Conservation (phyloP, 2,797 vertebrate species). For the Manis pentadactyla region DNA sequence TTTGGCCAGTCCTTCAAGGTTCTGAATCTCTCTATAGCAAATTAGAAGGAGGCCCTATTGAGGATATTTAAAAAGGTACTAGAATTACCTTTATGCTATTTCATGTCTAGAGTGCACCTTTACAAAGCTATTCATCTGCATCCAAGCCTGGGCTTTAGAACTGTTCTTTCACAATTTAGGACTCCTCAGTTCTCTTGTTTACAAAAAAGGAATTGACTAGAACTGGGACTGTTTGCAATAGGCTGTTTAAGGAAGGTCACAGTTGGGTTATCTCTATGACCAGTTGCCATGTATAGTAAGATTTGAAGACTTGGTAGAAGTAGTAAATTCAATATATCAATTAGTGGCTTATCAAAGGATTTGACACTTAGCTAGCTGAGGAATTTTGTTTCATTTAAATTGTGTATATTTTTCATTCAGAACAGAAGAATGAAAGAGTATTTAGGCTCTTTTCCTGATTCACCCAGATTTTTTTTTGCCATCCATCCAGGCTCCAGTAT, state of each 20-base stretch:
- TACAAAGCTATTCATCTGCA: neutral
- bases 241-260: neutral
- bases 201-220: neutral
- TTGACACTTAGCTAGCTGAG: neutral
- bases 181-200: neutral
- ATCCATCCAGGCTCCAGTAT: neutral
- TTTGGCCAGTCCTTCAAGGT: neutral
- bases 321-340: neutral
- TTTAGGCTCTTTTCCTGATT: neutral
- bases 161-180: conserved; percentile 12
- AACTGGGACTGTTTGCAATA: neutral
- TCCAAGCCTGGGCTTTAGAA: neutral
- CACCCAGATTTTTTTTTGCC: neutral
- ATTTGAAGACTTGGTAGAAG: conserved; percentile 36
- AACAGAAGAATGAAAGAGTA: neutral
- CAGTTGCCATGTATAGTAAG: neutral
- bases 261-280: neutral
- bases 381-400: conserved; percentile 38
- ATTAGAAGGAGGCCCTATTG: neutral
- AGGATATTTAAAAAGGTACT: neutral
- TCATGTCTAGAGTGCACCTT: neutral
- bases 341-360: neutral
- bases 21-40: neutral
- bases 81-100: neutral
- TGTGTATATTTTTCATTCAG: neutral